Percentiles rank a stretch among this genome's conserved stretches.
These are phyloP conservation scores for Uria aalge DNA, from an alignment of 2,113 vertebrate genomes.

Conservation along the genomic window DNA sequence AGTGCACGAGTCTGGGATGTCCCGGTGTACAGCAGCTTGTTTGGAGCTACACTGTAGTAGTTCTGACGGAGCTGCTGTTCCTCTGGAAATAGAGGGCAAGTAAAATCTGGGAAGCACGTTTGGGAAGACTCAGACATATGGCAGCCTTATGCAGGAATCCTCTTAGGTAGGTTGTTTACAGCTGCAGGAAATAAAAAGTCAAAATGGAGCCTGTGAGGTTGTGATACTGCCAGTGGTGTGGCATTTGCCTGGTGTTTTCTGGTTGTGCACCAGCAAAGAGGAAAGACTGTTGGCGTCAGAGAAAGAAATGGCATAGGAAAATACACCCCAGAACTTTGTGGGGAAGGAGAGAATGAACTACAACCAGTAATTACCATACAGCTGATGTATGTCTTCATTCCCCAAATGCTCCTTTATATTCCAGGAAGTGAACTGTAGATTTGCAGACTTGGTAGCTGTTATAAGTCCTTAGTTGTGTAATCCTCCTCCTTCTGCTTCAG, in stretches of 20 bases:
- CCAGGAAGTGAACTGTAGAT: not conserved
- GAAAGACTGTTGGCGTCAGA: not conserved
- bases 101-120: not conserved
- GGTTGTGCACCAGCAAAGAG: not conserved
- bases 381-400: not conserved
- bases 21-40: accelerated
- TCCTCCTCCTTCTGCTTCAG: not conserved
- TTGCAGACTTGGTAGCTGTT: not conserved
- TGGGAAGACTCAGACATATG: not conserved
- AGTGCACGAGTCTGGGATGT: not conserved
- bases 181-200: not conserved
- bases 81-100: not conserved
- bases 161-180: not conserved
- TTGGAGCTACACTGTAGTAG: not conserved
- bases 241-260: not conserved
- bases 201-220: not conserved
- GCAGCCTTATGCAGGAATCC: not conserved
- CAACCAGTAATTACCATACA: not conserved
- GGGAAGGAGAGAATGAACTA: not conserved
- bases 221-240: not conserved
- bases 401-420: not conserved
- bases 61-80: not conserved
- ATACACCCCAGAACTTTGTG: not conserved
- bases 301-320: not conserved
- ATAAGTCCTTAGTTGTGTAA: not conserved